These are phyloP conservation scores for Rhamphomyia laevipes DNA, from an alignment of 2,888 invertebrate genomes.

Conservation along the genomic window DNA sequence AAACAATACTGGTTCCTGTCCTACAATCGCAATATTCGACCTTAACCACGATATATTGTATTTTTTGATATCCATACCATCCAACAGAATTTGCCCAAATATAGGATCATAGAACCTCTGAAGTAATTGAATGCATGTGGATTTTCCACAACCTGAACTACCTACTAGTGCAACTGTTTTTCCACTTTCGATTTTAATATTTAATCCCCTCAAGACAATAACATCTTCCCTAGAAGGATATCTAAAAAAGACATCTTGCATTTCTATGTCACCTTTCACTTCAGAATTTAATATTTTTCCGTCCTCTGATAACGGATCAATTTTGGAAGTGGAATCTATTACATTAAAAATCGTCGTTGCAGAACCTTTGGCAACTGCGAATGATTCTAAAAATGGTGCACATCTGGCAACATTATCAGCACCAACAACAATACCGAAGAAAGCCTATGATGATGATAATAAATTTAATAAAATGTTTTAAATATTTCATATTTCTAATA, in stretches of 20 bases:
- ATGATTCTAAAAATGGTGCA: conserved; percentile 60
- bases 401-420: conserved; percentile 62
- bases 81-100: conserved; percentile 43
- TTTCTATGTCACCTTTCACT: conserved; percentile 52
- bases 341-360: conserved; percentile 62
- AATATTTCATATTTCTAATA: neutral
- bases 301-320: conserved; percentile 55
- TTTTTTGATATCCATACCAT: conserved; percentile 48
- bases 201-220: conserved; percentile 52
- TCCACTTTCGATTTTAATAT: conserved; percentile 46
- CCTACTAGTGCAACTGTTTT: conserved; percentile 61
- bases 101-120: conserved; percentile 53
- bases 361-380: conserved; percentile 56
- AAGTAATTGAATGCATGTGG: conserved; percentile 64
- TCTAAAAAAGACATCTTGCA: conserved; percentile 52
- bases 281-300: conserved; percentile 45
- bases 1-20: conserved; percentile 78
- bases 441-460: conserved; percentile 12
- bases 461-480: neutral
- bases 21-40: conserved; percentile 68
- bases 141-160: conserved; percentile 68
- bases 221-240: conserved; percentile 68
- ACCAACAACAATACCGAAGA: conserved; percentile 64
- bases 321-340: conserved; percentile 57
- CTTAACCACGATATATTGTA: conserved; percentile 63